Evolutionary conservation across 1,140 invertebrate species (phyloP).

Genomic region (Anagrus nilaparvatae): DNA sequence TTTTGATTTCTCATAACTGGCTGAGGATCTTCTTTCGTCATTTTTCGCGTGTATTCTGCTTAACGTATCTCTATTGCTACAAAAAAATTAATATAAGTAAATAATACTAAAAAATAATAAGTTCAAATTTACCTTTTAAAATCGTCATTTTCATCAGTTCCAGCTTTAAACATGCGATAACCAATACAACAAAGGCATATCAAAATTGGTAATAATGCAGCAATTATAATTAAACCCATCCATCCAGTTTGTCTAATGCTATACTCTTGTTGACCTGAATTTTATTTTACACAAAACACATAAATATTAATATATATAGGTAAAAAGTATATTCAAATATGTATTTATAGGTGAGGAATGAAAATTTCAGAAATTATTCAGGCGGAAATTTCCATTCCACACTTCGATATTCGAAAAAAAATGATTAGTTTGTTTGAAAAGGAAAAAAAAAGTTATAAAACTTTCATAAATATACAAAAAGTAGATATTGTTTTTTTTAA

Average conservation of each 20-base stretch:
- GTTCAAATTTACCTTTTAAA: too few relatives aligned
- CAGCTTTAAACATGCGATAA: slow-evolving; percentile 53
- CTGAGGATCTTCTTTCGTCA: too few relatives aligned
- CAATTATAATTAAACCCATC: slow-evolving; percentile 65
- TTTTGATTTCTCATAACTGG: too few relatives aligned
- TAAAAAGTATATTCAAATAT: slow-evolving; percentile 3
- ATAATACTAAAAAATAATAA: too few relatives aligned
- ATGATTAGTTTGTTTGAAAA: too few relatives aligned
- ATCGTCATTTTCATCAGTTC: too few relatives aligned
- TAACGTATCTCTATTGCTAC: too few relatives aligned
- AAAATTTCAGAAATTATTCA: slow-evolving; percentile 26
- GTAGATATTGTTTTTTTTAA: slow-evolving; percentile 10
- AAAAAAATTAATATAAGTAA: too few relatives aligned
- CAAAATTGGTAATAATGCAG: slow-evolving; percentile 63
- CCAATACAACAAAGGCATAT: slow-evolving; percentile 59
- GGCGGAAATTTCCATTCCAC: slow-evolving; percentile 41
- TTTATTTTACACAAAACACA: background rate
- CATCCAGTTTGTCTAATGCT: slow-evolving; percentile 63
- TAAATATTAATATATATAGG: background rate
- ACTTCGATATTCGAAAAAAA: slow-evolving; percentile 4
- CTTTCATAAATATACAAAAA: slow-evolving; percentile 9
- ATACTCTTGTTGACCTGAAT: slow-evolving; percentile 65
- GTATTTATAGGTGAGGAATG: slow-evolving; percentile 18
- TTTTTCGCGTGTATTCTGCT: too few relatives aligned
- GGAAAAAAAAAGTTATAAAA: slow-evolving; percentile 1